Evolutionary conservation across 2,113 vertebrate species (phyloP).

Genomic region (Eulacestoma nigropectus): DNA sequence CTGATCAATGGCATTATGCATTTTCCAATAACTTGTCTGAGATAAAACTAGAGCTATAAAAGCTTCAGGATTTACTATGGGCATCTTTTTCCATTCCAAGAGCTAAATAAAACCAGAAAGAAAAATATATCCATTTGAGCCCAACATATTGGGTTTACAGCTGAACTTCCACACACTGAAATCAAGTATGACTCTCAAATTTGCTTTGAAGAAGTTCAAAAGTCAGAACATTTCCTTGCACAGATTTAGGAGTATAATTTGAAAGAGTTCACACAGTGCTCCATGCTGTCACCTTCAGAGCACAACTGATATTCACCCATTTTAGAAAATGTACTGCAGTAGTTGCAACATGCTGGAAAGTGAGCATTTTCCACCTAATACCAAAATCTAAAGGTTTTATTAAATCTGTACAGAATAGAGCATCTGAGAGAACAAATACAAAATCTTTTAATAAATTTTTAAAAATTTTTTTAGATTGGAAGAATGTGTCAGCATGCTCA

Average conservation of each 20-base stretch:
- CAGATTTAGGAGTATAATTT: not conserved
- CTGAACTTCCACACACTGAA: not conserved
- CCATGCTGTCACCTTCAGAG: not conserved
- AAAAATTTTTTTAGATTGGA: not conserved
- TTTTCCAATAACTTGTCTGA: constrained; percentile 53
- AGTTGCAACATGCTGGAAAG: not conserved
- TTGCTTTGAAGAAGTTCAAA: not conserved
- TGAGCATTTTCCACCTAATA: not conserved
- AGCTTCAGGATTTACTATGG: constrained; percentile 29
- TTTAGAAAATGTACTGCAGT: not conserved
- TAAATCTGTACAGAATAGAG: not conserved
- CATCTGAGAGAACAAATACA: not conserved
- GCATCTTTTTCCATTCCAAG: constrained; percentile 19
- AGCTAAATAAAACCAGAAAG: constrained; percentile 14
- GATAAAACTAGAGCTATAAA: constrained; percentile 52
- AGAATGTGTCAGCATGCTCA: not conserved
- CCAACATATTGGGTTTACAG: not conserved
- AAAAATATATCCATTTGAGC: not conserved
- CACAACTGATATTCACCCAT: not conserved
- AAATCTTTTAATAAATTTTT: not conserved
- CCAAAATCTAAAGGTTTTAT: not conserved
- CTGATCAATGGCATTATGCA: constrained; percentile 67
- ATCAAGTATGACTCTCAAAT: not conserved
- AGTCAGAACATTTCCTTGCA: not conserved
- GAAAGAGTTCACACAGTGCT: not conserved